Conservation (phyloP, 1,140 invertebrate species). For the Eurytemora carolleeae region DNA sequence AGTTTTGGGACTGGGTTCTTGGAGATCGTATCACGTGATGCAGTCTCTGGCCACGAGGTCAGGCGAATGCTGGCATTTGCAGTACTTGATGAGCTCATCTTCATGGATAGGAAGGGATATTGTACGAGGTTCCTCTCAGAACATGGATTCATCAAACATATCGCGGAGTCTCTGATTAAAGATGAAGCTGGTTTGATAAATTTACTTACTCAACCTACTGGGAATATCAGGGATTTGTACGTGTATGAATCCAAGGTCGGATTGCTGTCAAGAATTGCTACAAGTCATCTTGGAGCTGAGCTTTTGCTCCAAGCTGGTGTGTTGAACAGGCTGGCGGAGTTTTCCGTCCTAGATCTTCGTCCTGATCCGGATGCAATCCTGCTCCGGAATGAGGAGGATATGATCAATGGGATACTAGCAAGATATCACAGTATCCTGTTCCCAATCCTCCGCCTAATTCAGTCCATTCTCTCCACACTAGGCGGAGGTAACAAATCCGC, state of each 20-base stretch:
- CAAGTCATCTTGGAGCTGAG: conserved; percentile 7
- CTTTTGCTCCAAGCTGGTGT: conserved; percentile 8
- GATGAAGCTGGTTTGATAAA: conserved; percentile 4
- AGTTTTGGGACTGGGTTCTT: conserved; percentile 4
- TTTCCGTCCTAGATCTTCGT: conserved; percentile 1
- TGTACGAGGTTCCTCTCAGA: conserved; percentile 8
- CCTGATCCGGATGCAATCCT: conserved; percentile 1
- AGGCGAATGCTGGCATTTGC: conserved; percentile 9
- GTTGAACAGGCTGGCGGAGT: conserved; percentile 7
- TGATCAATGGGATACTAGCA: neutral
- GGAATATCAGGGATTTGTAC: conserved; percentile 2
- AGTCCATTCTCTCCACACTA: conserved; percentile 3
- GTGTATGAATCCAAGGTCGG: conserved; percentile 11
- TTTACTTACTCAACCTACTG: conserved; percentile 1
- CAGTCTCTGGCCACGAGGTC: conserved; percentile 11
- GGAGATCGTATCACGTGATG: conserved; percentile 10
- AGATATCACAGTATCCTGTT: conserved; percentile 10
- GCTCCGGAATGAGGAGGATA: conserved; percentile 1
- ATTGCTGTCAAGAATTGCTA: conserved; percentile 11
- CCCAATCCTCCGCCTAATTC: conserved; percentile 7
- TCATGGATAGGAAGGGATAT: neutral
- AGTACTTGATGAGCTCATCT: conserved; percentile 10
- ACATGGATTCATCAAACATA: conserved; percentile 10
- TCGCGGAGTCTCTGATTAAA: conserved; percentile 6
- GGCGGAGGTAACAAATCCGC: conserved; percentile 5